Evolutionary conservation across 2,113 vertebrate species (phyloP), one percentile per base, ranked within the genome.

Genomic region (Istiophorus platypterus): DNA sequence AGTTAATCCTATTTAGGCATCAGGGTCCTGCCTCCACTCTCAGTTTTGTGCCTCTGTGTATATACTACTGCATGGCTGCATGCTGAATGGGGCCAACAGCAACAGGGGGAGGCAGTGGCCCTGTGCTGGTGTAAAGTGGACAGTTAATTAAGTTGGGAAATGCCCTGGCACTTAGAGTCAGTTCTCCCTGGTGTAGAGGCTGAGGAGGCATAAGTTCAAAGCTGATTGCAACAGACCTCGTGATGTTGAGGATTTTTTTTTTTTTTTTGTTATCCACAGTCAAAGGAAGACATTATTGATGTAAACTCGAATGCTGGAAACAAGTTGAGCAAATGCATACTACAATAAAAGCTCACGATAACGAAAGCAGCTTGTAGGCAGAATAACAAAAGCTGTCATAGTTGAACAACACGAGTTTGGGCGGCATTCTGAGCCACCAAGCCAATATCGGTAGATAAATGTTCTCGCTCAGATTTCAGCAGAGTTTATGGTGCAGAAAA

Each of bases 1-100:
- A 69, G 45, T 80, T 76, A 80, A 80, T 83, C 58, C 76, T 20
- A 47, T 65, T 73, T 22, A 69, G 34, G 26, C 57, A 57, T 72
- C 70, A 42, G 10, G 13, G 67, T 17, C 26, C 29, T 82, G 72
- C 61, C 56, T 67, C 15, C 51, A 26, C 31, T 78, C 51, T 4
- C 58, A 59, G 27, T 49, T n/a, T 62, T 22, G 51, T 41, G 29
- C n/a, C 76, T 5, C 65, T 76, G 24, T 63, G 26, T 9, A 39
- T 17, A 22, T 72, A 39, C 18, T 42, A 39, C 41, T 51, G 31
- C 64, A 73, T 80, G 78, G 41, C 54, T 78, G 41, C 52, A 72
- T 18, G 10, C 27, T 51, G 29, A 61, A 49, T 7, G 0, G 34
- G 27, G 47, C 51, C 72, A 66, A 51, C 59, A 66, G 52, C 29